phyloP scores from a whole-genome alignment of 2,888 invertebrate genomes.

The Cheilosia vernalis region DNA sequence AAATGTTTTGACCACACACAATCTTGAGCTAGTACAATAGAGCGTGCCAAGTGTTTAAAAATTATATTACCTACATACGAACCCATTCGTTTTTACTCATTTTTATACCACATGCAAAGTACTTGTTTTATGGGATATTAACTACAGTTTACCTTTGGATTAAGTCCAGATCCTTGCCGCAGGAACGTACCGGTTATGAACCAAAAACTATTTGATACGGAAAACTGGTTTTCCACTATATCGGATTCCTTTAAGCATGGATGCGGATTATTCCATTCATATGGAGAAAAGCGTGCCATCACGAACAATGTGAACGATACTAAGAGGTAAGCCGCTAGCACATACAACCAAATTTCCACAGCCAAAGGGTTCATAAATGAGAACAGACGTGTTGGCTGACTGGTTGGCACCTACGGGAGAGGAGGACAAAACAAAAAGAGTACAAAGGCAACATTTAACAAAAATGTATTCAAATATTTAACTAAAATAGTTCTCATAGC shows the following conservation, averaged over 20 bases:
- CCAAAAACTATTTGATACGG: conserved; percentile 96
- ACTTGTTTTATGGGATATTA: conserved; percentile 1
- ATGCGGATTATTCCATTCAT: conserved; percentile 95
- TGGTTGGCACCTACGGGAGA: conserved; percentile 90
- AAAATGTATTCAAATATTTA: neutral
- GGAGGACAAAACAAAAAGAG: conserved; percentile 9
- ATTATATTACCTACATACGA: neutral
- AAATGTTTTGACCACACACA: neutral
- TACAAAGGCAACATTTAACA: conserved; percentile 1
- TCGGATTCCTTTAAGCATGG: conserved; percentile 92
- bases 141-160: conserved; percentile 88
- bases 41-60: conserved; percentile 12
- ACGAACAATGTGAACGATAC: conserved; percentile 97
- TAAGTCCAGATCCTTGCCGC: conserved; percentile 92
- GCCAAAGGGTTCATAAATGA: conserved; percentile 98
- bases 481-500: no score
- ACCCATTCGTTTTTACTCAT: neutral
- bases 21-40: neutral
- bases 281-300: conserved; percentile 98
- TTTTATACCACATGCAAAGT: neutral
- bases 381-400: conserved; percentile 93
- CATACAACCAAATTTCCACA: conserved; percentile 98
- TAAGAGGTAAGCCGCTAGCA: conserved; percentile 95
- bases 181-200: conserved; percentile 95
- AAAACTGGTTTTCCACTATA: conserved; percentile 97